Evolutionary conservation across 2,888 invertebrate genomes (phyloP).

Genomic region (Chrysolina americana): DNA sequence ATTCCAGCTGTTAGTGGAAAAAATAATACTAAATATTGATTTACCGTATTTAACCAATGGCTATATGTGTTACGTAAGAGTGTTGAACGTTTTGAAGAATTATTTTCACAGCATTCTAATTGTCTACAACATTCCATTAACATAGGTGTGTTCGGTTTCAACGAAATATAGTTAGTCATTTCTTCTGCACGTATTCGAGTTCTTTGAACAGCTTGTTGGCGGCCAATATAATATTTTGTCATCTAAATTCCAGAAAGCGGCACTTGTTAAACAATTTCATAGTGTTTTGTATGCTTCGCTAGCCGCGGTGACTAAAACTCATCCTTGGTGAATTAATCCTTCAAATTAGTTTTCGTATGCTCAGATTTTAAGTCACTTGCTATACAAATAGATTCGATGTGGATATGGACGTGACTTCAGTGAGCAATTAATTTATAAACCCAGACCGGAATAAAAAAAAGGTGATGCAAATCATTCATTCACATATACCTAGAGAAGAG

Average conservation of each 20-base stretch:
- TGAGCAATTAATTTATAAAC: too few relatives aligned
- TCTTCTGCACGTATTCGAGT: background rate
- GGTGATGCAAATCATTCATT: too few relatives aligned
- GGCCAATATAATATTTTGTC: constrained; percentile 5
- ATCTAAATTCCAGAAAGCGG: constrained; percentile 14
- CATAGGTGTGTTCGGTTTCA: constrained; percentile 30
- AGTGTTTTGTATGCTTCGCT: constrained; percentile 26
- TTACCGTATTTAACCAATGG: background rate
- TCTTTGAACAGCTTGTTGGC: constrained; percentile 1
- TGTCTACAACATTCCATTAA: constrained; percentile 24
- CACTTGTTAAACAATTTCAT: constrained; percentile 12
- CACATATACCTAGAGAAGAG: too few relatives aligned
- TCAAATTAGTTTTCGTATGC: background rate
- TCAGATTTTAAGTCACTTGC: background rate
- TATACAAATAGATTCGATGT: background rate
- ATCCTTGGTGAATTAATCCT: constrained; percentile 26
- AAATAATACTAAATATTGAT: constrained; percentile 14
- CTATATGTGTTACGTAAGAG: background rate
- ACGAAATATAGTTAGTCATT: constrained; percentile 17
- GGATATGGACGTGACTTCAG: too few relatives aligned
- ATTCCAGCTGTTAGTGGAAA: background rate
- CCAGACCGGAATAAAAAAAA: too few relatives aligned
- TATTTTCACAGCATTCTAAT: constrained; percentile 27
- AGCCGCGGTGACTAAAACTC: constrained; percentile 20
- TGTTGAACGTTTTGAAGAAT: constrained; percentile 21